Evolutionary conservation across 1,140 invertebrate species (phyloP).

Genomic region (Diploscapter pachys): DNA sequence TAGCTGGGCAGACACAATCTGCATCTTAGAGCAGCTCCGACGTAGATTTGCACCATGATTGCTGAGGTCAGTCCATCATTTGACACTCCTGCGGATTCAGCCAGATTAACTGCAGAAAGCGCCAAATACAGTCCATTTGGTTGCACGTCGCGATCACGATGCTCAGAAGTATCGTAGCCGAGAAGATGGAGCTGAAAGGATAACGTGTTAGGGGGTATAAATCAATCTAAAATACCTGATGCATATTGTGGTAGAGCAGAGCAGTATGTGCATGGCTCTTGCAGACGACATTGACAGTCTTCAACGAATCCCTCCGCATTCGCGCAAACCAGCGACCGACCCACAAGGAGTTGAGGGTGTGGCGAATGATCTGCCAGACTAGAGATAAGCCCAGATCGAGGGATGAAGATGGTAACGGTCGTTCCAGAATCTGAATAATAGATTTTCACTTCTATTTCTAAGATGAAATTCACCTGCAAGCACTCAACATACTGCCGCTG

Average conservation of each 20-base stretch:
- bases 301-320: slow-evolving; percentile 36
- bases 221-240: slow-evolving; percentile 41
- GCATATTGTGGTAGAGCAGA: slow-evolving; percentile 56
- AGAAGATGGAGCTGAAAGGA: slow-evolving; percentile 47
- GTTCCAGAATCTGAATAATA: slow-evolving; percentile 39
- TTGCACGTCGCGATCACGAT: slow-evolving; percentile 13
- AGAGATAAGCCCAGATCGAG: slow-evolving; percentile 49
- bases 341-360: slow-evolving; percentile 53
- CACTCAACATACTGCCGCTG: slow-evolving; percentile 51
- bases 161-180: slow-evolving; percentile 33
- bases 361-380: slow-evolving; percentile 54
- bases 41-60: slow-evolving; percentile 53
- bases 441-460: slow-evolving; percentile 2
- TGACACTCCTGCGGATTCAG: slow-evolving; percentile 52
- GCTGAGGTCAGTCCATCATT: slow-evolving; percentile 46
- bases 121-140: slow-evolving; percentile 47
- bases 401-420: slow-evolving; percentile 47
- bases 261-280: slow-evolving; percentile 53
- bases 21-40: slow-evolving; percentile 46
- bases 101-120: slow-evolving; percentile 52
- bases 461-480: slow-evolving; percentile 36
- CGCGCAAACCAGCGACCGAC: slow-evolving; percentile 53
- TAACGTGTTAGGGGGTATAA: too few species aligned
- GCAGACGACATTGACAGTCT: slow-evolving; percentile 45
- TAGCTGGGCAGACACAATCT: slow-evolving; percentile 42